Conservation (phyloP, 2,797 vertebrate genomes). For the Margarornis squamiger region DNA sequence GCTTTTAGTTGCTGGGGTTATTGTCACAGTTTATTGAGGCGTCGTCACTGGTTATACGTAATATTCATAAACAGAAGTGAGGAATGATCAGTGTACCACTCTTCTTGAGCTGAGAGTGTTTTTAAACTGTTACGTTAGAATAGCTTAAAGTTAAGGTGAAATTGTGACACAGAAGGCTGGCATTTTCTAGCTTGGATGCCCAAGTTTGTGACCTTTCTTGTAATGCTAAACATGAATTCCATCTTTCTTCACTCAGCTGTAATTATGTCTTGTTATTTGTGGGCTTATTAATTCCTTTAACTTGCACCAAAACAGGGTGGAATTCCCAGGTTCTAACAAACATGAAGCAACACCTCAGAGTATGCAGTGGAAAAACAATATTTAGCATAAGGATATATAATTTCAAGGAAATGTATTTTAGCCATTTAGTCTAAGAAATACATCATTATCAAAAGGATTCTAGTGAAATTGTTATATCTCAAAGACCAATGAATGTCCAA, state of each 20-base stretch:
- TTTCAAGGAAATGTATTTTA: not conserved
- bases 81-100: not conserved
- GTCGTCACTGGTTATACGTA: not conserved
- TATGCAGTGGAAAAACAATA: not conserved
- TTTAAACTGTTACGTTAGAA: not conserved
- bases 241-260: not conserved
- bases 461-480: not conserved
- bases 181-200: not conserved
- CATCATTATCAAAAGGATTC: not conserved
- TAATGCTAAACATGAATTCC: not conserved
- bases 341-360: not conserved
- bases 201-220: not conserved
- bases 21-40: not conserved
- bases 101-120: not conserved
- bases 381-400: not conserved
- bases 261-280: not conserved
- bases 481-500: not conserved
- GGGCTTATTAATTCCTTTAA: not conserved
- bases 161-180: not conserved
- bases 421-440: not conserved
- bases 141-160: not conserved
- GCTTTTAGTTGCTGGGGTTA: not conserved
- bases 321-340: not conserved
- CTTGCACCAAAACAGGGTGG: not conserved
- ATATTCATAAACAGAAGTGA: not conserved